Base-by-base conservation (phyloP, 2,888 invertebrate species). In the Caenorhabditis sp. region DNA sequence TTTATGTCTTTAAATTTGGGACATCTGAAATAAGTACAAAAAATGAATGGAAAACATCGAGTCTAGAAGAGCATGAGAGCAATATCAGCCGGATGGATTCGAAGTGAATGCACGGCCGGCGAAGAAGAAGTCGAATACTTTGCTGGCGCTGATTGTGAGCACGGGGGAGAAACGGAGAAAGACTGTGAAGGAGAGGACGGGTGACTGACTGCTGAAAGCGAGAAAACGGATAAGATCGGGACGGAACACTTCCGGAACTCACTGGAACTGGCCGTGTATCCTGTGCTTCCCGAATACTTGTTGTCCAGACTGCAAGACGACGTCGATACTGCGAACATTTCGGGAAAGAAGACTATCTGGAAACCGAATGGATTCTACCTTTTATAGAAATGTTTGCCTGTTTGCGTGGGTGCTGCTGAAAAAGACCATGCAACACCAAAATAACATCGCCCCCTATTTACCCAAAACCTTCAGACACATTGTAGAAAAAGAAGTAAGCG, bases 31-130 rank as follows among this genome's bases (percentile, higher is more conserved):
- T 39, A 22, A 39, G 22, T 50, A 17, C 22, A 8, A 35, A 59
- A 26, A 32, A 32, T 17, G 27, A 32, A 22, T 22, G n/a, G 22
- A 30, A 46, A 32, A 46, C n/a, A n/a, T n/a, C n/a, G n/a, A n/a
- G 15, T 43, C 48, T 48, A 71, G 26, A 70, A 70, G n/a, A 70
- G 46, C 70, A 70, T 70, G 4, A 58, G 22, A 43, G 70, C 70
- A 45, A 70, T 70, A 9, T 70, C 70, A 27, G 70, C 52, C 13
- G 48, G 70, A 37, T 70, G 52, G 13, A 70, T 50, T 22, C 70
- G 27, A 17, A 15, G 37, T 26, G 53, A 37, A 2, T 45, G 35
- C 4, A 8, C 15, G 53, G 53, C 30, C 11, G 22, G 24, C 7
- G 39, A 15, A 26, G 56, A 43, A 26, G 26, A 22, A 11, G 46